These are phyloP conservation scores for Saturnia japonica DNA, from an alignment of 2,888 invertebrate genomes.

Conservation along the genomic window DNA sequence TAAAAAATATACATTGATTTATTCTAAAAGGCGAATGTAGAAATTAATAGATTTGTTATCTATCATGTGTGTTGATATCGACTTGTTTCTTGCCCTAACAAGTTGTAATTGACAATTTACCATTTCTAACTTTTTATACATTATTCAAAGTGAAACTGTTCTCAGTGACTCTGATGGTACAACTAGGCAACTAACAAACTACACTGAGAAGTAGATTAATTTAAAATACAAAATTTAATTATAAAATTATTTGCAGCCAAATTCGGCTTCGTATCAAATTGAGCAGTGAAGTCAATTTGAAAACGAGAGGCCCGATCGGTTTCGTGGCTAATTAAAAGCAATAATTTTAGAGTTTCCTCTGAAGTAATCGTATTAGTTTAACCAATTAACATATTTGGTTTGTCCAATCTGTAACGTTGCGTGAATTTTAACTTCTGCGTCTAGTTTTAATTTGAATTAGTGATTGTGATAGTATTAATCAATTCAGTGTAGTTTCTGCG, in stretches of 20 bases:
- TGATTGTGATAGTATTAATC: background rate
- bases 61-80: background rate
- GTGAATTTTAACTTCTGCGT: background rate
- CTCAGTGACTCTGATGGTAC: too few relatives aligned
- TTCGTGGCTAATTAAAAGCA: slow-evolving; percentile 13
- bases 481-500: background rate
- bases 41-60: background rate
- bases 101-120: background rate
- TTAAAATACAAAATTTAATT: too few relatives aligned
- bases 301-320: background rate
- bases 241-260: background rate
- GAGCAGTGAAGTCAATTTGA: background rate
- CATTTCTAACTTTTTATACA: background rate
- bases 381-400: slow-evolving; percentile 14
- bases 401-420: background rate
- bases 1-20: too few relatives aligned
- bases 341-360: slow-evolving; percentile 9
- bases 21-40: too few relatives aligned
- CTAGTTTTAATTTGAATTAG: background rate
- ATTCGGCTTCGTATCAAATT: background rate
- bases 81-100: background rate
- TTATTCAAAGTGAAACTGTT: background rate
- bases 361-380: slow-evolving; percentile 4
- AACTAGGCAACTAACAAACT: too few relatives aligned
- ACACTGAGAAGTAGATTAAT: too few relatives aligned